Percentiles rank a stretch among this genome's conserved stretches.
Evolutionary conservation across 2,113 vertebrate species (phyloP).

Genomic region (Rhynchopsitta pachyrhyncha): DNA sequence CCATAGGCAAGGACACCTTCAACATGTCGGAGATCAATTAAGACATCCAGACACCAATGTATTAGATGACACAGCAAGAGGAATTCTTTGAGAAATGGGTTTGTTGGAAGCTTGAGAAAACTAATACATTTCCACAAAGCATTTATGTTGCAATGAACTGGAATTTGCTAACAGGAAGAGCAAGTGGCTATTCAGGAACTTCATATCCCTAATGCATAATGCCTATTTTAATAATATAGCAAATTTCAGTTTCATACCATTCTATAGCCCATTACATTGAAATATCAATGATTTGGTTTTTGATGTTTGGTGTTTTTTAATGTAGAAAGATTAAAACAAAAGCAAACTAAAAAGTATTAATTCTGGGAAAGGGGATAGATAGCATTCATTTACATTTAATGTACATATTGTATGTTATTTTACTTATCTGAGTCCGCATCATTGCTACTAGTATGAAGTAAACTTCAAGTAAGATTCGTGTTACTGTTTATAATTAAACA

Average conservation of each 20-base stretch:
- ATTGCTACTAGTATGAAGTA: neutral
- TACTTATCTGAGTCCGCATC: neutral
- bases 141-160: neutral
- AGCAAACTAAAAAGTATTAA: neutral
- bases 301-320: neutral
- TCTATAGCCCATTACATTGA: neutral
- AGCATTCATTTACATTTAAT: neutral
- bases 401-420: neutral
- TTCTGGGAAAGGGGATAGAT: neutral
- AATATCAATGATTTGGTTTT: neutral
- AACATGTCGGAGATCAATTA: neutral
- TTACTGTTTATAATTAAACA: constrained; percentile 32
- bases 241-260: neutral
- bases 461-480: constrained; percentile 16
- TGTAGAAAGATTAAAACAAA: neutral
- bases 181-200: neutral
- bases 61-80: neutral
- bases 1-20: neutral
- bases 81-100: neutral
- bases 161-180: neutral
- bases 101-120: neutral
- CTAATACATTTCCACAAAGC: neutral
- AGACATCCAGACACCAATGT: neutral
- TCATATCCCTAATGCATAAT: neutral
- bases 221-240: neutral